Conservation (phyloP, 2,797 vertebrate species). For the Scolopax rusticola region DNA sequence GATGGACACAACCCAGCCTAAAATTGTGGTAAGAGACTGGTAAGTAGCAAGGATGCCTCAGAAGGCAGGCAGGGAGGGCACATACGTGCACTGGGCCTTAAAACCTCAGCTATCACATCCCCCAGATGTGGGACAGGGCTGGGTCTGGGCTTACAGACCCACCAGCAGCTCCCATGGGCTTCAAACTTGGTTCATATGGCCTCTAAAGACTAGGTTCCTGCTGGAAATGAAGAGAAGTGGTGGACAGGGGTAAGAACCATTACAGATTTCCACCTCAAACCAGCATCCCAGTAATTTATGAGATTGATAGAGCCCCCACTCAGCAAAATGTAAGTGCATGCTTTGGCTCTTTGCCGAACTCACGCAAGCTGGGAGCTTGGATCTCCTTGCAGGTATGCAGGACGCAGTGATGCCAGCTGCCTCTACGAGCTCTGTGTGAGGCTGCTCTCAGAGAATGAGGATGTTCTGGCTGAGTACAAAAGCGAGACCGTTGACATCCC, state of each 20-base stretch:
- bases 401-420: constrained; percentile 88
- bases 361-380: background rate
- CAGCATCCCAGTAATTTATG: background rate
- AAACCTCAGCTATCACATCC: background rate
- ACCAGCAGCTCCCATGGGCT: background rate
- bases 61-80: background rate
- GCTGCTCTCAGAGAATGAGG: constrained; percentile 86
- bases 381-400: constrained; percentile 83
- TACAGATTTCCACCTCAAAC: background rate
- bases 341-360: background rate
- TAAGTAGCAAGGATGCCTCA: constrained; percentile 66
- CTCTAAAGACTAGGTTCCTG: background rate
- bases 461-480: constrained; percentile 84
- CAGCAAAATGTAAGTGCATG: background rate
- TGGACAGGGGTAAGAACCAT: background rate
- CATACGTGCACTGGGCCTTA: background rate
- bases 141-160: background rate
- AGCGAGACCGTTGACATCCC: constrained; percentile 77
- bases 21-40: constrained; percentile 91
- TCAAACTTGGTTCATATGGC: background rate
- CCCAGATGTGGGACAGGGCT: background rate
- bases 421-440: constrained; percentile 84
- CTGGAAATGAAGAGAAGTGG: background rate
- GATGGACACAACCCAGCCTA: constrained; percentile 87
- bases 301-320: background rate